phyloP scores from a whole-genome alignment of 2,113 vertebrate species.

The Corynorhinus townsendii region DNA sequence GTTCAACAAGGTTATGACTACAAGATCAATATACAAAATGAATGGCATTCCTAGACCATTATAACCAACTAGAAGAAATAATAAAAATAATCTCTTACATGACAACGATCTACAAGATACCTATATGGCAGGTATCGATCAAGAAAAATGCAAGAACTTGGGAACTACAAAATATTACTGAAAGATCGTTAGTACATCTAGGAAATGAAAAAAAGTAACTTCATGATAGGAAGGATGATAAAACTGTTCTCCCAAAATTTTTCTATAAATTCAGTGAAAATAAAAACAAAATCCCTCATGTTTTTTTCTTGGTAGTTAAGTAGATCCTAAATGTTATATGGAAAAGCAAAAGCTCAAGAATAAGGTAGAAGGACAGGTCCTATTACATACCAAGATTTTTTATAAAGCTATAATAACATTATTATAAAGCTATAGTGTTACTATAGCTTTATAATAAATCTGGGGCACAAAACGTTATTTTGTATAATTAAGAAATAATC shows the following conservation, averaged over 20 bases:
- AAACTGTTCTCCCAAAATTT: background rate
- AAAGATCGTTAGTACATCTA: background rate
- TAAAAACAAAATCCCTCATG: background rate
- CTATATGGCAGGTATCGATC: background rate
- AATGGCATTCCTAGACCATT: background rate
- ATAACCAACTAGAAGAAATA: background rate
- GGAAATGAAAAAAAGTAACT: background rate
- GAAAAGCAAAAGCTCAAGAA: background rate
- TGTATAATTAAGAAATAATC: background rate
- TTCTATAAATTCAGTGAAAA: background rate
- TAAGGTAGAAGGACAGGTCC: background rate
- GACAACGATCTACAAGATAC: background rate
- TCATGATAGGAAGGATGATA: background rate
- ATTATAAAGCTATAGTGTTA: background rate
- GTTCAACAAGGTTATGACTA: background rate
- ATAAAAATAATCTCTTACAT: background rate
- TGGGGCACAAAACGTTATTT: background rate
- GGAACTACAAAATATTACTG: background rate
- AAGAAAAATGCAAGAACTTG: background rate
- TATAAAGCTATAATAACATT: background rate
- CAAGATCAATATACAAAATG: constrained; percentile 3
- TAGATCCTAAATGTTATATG: background rate
- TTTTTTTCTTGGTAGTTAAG: background rate
- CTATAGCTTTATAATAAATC: background rate
- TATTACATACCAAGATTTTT: background rate